Evolutionary conservation across 2,113 vertebrate species (phyloP).

Genomic region (Okapia johnstoni): DNA sequence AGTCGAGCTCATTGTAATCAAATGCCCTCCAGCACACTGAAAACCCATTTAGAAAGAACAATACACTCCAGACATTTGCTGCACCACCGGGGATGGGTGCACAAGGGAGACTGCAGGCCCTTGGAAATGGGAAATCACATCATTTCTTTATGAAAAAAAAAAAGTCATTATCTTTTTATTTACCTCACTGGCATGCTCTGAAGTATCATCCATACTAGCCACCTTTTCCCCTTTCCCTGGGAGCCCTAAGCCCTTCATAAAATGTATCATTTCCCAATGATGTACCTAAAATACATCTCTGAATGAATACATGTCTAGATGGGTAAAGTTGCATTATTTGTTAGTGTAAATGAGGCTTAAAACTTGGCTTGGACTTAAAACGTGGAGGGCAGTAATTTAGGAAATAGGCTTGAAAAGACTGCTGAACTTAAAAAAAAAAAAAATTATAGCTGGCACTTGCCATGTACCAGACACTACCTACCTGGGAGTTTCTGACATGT

Average conservation of each 20-base stretch:
- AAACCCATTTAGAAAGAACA: not conserved
- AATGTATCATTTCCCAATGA: not conserved
- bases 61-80: not conserved
- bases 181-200: not conserved
- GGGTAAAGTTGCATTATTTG: not conserved
- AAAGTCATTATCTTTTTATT: not conserved
- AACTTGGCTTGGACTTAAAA: not conserved
- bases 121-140: not conserved
- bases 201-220: not conserved
- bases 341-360: not conserved
- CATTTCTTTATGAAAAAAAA: not conserved
- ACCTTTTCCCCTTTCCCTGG: not conserved
- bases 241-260: not conserved
- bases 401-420: not conserved
- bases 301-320: not conserved
- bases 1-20: not conserved
- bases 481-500: not conserved
- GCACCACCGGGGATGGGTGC: fast-evolving
- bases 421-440: not conserved
- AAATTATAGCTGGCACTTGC: slow-evolving; percentile 8
- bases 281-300: not conserved
- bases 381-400: not conserved
- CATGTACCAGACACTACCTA: not conserved
- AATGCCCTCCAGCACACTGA: not conserved
- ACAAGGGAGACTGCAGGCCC: not conserved